Percentiles rank a stretch among this genome's conserved stretches.
Evolutionary conservation across 1,140 invertebrate species (phyloP).

Genomic region (Bombus pascuorum): DNA sequence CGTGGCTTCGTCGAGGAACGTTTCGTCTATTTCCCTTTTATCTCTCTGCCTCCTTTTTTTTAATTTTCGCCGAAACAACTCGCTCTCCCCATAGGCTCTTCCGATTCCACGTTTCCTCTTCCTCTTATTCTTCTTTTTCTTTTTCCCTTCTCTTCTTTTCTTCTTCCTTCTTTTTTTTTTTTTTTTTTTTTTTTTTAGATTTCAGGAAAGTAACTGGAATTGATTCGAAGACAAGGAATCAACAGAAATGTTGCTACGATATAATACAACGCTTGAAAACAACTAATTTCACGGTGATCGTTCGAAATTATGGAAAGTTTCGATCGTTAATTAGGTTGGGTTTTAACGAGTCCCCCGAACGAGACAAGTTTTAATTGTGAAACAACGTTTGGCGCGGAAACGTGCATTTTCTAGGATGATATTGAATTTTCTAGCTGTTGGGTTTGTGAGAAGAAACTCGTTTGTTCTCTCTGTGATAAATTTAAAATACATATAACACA

Average conservation of each 20-base stretch:
- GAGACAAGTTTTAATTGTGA: conserved; percentile 7
- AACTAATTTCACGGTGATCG: conserved; percentile 11
- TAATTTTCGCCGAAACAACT: not conserved
- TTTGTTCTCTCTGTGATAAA: not conserved
- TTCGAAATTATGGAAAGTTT: not conserved
- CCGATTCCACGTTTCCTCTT: not conserved
- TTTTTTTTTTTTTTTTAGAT: no score
- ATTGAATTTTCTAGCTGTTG: not conserved
- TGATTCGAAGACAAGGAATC: not conserved
- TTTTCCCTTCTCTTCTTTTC: not conserved
- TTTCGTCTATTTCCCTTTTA: not conserved
- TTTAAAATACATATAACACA: not conserved
- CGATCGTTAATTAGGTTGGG: conserved; percentile 15
- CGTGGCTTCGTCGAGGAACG: not conserved
- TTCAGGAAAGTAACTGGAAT: not conserved
- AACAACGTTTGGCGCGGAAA: no score
- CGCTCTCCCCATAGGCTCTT: not conserved
- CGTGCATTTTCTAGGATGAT: not conserved
- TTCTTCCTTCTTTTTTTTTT: not conserved
- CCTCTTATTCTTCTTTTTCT: not conserved
- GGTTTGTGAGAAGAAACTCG: not conserved
- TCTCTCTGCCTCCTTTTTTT: no score
- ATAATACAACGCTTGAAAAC: not conserved
- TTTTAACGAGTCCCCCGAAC: not conserved
- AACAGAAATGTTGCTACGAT: no score